phyloP scores from a whole-genome alignment of 2,797 vertebrate genomes.

The Lophius americanus region DNA sequence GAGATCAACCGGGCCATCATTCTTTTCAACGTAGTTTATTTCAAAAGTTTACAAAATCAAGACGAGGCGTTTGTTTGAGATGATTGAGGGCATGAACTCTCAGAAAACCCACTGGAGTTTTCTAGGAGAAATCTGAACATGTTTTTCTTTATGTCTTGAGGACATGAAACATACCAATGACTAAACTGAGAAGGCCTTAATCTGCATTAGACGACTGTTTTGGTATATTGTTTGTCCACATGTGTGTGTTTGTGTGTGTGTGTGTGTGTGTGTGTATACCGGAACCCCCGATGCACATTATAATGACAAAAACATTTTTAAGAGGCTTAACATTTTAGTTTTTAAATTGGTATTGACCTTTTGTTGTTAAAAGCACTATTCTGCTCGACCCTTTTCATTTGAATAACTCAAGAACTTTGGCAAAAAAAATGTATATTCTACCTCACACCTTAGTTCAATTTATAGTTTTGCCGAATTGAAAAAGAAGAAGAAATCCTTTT shows the following conservation, averaged over 20 bases:
- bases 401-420: conserved; percentile 23
- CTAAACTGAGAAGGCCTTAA: conserved; percentile 67
- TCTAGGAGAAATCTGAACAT: conserved; percentile 30
- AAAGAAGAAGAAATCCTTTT: not conserved
- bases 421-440: conserved; percentile 49
- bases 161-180: conserved; percentile 65
- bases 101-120: no score
- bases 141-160: conserved; percentile 22
- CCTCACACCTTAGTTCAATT: conserved; percentile 49
- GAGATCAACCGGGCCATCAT: conserved; percentile 35
- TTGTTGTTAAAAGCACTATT: conserved; percentile 45
- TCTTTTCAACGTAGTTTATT: conserved; percentile 37
- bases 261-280: conserved; percentile 28
- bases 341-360: conserved; percentile 22
- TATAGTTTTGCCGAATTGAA: conserved; percentile 27
- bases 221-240: conserved; percentile 9
- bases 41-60: conserved; percentile 29
- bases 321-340: conserved; percentile 10
- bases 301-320: conserved; percentile 24
- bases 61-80: conserved; percentile 54
- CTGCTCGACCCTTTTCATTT: conserved; percentile 28
- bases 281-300: conserved; percentile 40
- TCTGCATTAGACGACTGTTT: conserved; percentile 49
- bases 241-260: no score
- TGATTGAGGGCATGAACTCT: conserved; percentile 38